A percentile compares a stretch with the other conserved stretches of the same genome.
phyloP scores from a whole-genome alignment of 2,888 invertebrate genomes.

The Cinara cedri region DNA sequence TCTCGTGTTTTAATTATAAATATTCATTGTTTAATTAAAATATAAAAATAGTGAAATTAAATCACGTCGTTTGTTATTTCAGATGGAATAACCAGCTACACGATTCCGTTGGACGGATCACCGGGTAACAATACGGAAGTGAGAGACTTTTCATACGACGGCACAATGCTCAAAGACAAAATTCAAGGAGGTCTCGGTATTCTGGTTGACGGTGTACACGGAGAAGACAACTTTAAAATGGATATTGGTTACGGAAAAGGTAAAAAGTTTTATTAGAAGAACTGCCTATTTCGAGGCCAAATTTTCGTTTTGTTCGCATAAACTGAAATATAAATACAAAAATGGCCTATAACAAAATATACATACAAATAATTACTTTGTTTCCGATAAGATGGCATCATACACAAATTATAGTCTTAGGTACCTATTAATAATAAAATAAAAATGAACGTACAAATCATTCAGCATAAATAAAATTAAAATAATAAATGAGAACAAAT shows the following conservation, averaged over 20 bases:
- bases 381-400: too few relatives aligned
- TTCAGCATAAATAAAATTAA: too few relatives aligned
- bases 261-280: constrained; percentile 60
- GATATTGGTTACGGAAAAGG: constrained; percentile 69
- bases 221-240: constrained; percentile 69
- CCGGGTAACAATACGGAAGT: constrained; percentile 65
- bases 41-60: background rate
- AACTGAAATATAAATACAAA: background rate
- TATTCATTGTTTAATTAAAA: background rate
- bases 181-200: constrained; percentile 72
- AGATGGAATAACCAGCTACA: constrained; percentile 69
- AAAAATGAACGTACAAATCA: too few relatives aligned
- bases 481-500: too few relatives aligned
- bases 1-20: background rate
- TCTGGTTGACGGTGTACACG: constrained; percentile 72
- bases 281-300: too few relatives aligned
- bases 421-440: too few relatives aligned
- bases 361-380: too few relatives aligned
- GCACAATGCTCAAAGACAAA: constrained; percentile 64
- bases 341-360: too few relatives aligned
- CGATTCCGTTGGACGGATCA: constrained; percentile 67
- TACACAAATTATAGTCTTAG: too few relatives aligned
- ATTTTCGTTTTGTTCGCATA: background rate
- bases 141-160: constrained; percentile 74
- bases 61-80: constrained; percentile 60